Evolutionary conservation across 37 sponge, comb jelly and placozoan genomes (phyloP).

Genomic region (Diacarnus erythraeanus): DNA sequence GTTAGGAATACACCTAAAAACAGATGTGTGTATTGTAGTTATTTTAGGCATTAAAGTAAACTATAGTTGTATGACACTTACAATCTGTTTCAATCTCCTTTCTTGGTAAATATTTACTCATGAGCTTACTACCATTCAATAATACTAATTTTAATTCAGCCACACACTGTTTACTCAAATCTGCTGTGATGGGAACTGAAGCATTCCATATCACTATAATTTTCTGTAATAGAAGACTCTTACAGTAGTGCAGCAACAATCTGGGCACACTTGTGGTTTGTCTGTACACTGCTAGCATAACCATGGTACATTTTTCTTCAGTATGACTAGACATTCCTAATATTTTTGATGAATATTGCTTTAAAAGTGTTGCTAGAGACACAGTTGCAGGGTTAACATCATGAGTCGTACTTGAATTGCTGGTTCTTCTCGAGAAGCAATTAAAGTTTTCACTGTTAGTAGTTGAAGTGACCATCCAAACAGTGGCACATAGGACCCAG

Average conservation of each 20-base stretch:
- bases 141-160: neutral
- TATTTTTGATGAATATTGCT: neutral
- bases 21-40: neutral
- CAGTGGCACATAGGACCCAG: no score
- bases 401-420: no score
- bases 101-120: conserved; percentile 31
- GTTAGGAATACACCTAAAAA: conserved; percentile 24
- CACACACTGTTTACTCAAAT: neutral
- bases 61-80: conserved; percentile 3
- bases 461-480: no score
- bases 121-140: neutral
- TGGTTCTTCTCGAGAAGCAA: no score
- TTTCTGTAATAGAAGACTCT: neutral
- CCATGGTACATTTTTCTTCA: neutral
- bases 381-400: no score
- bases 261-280: no score
- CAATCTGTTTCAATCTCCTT: conserved; percentile 47
- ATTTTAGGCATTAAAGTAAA: neutral
- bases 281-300: no score
- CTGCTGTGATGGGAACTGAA: neutral
- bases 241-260: conserved; percentile 17
- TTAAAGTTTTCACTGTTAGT: no score
- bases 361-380: no score
- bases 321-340: neutral
- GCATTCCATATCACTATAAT: conserved; percentile 45